These are phyloP conservation scores for Hylomyscus alleni DNA, from an alignment of 2,797 vertebrate genomes.

Conservation along the genomic window DNA sequence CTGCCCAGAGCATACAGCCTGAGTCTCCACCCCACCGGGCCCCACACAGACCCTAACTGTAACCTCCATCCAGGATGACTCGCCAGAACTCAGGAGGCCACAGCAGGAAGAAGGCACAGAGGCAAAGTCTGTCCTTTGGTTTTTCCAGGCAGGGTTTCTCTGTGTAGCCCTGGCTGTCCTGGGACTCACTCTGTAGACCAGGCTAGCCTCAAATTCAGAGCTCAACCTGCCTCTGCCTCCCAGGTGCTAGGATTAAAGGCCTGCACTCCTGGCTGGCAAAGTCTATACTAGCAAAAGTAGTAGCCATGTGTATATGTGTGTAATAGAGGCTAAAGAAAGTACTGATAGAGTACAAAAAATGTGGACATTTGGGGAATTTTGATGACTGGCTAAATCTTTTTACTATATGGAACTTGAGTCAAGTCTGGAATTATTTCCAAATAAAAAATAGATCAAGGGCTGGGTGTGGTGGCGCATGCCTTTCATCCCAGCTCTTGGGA, in stretches of 20 bases:
- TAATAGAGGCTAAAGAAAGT: not conserved
- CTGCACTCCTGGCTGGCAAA: not conserved
- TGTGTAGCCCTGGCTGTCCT: not conserved
- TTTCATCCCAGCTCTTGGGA: not conserved
- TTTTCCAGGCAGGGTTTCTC: not conserved
- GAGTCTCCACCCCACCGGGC: not conserved
- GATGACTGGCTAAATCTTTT: not conserved
- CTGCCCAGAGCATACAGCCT: not conserved
- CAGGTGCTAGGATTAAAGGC: not conserved
- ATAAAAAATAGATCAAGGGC: not conserved
- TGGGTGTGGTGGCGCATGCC: not conserved
- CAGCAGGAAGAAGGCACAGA: not conserved
- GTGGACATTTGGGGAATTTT: not conserved
- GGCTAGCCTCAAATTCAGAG: not conserved
- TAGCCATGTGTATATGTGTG: not conserved
- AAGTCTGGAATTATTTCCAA: slow-evolving; percentile 39
- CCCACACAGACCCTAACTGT: not conserved
- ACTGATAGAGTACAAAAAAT: not conserved
- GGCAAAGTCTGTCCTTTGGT: not conserved
- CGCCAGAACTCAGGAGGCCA: not conserved
- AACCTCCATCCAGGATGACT: not conserved
- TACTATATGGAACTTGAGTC: slow-evolving; percentile 4
- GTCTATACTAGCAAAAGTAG: not conserved
- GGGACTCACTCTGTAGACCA: not conserved
- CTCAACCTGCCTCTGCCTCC: not conserved